Conservation (phyloP, 1,140 invertebrate genomes). For the Anthonomus grandis region DNA sequence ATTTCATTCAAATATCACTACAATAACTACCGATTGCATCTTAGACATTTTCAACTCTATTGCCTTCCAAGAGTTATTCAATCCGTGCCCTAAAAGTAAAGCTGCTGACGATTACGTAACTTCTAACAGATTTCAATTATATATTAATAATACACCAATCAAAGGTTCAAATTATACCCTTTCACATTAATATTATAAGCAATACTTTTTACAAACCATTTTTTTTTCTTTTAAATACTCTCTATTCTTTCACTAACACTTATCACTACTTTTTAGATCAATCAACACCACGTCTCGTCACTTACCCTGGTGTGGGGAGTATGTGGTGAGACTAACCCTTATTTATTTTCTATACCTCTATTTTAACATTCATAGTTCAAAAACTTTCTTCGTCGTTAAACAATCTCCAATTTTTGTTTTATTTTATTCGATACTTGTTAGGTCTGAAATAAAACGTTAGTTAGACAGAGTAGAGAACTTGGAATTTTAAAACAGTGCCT, state of each 20-base stretch:
- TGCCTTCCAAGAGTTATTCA: constrained; percentile 16
- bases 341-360: constrained; percentile 36
- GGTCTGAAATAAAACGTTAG: too few relatives aligned
- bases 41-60: constrained; percentile 13
- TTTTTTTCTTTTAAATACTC: constrained; percentile 35
- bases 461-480: too few relatives aligned
- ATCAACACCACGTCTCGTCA: constrained; percentile 4
- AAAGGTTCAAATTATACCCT: not conserved
- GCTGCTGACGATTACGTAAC: constrained; percentile 20
- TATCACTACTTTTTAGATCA: constrained; percentile 26
- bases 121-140: constrained; percentile 23
- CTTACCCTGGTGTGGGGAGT: not conserved
- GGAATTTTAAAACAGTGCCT: constrained; percentile 8
- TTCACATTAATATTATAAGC: constrained; percentile 5
- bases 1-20: constrained; percentile 33
- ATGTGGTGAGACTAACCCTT: constrained; percentile 9
- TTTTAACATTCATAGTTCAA: constrained; percentile 33
- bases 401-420: constrained; percentile 33
- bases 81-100: constrained; percentile 15
- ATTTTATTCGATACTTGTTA: too few relatives aligned
- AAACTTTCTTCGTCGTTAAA: constrained; percentile 33
- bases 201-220: constrained; percentile 29
- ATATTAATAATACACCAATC: constrained; percentile 16
- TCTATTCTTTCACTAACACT: constrained; percentile 41
- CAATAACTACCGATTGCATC: constrained; percentile 15